phyloP scores from a whole-genome alignment of 2,888 invertebrate genomes.

The Amphipoea lucens region DNA sequence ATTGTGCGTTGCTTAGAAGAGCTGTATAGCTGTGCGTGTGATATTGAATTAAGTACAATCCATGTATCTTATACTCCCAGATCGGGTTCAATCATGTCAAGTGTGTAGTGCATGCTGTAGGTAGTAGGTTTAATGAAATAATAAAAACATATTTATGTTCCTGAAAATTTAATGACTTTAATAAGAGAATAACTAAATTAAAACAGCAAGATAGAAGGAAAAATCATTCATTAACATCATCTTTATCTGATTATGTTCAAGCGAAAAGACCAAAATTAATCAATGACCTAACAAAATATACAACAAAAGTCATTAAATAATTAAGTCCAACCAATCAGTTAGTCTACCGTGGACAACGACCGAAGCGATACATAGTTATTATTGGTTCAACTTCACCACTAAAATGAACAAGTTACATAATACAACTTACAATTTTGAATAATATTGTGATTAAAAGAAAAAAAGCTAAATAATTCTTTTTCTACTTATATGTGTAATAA shows the following conservation, averaged over 20 bases:
- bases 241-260: slow-evolving; percentile 87
- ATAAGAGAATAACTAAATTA: slow-evolving; percentile 91
- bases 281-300: slow-evolving; percentile 91
- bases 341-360: slow-evolving; percentile 83
- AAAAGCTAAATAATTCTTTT: slow-evolving; percentile 90
- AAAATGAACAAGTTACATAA: slow-evolving; percentile 88
- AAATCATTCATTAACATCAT: slow-evolving; percentile 88
- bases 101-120: background rate
- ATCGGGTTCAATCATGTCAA: no score
- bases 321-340: slow-evolving; percentile 87
- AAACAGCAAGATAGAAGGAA: slow-evolving; percentile 90
- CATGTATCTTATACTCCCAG: background rate
- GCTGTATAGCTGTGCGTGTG: background rate
- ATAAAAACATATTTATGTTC: slow-evolving; percentile 82
- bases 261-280: slow-evolving; percentile 89
- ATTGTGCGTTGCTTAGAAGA: no score
- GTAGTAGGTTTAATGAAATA: slow-evolving; percentile 49
- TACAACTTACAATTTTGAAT: slow-evolving; percentile 90
- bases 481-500: slow-evolving; percentile 90
- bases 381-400: slow-evolving; percentile 84
- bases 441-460: slow-evolving; percentile 90
- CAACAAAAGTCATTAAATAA: slow-evolving; percentile 91
- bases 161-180: slow-evolving; percentile 91
- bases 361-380: slow-evolving; percentile 82
- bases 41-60: background rate